Evolutionary conservation across 2,888 invertebrate genomes (phyloP).

Genomic region (Polyommatus iphigenia): DNA sequence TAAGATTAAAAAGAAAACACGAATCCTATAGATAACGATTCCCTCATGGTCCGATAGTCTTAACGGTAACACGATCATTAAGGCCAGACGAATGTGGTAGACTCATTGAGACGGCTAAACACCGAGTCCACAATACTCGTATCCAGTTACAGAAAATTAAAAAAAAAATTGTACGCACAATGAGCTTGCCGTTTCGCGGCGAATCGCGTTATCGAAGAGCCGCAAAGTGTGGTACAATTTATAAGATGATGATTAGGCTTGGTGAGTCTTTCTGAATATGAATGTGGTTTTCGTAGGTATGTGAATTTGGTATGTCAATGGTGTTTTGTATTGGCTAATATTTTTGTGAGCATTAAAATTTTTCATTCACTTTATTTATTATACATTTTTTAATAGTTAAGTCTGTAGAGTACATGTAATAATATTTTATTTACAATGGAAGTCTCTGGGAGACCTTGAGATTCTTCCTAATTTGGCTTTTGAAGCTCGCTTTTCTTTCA

Average conservation of each 20-base stretch:
- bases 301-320: no score
- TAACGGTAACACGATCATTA: conserved; percentile 25
- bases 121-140: conserved; percentile 44
- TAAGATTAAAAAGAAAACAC: not conserved
- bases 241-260: not conserved
- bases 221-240: conserved; percentile 40
- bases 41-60: not conserved
- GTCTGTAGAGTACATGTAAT: no score
- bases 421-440: no score
- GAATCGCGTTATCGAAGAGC: conserved; percentile 63
- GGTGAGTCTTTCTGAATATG: no score
- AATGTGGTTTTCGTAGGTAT: no score
- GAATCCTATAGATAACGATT: not conserved
- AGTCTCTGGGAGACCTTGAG: no score
- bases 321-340: no score
- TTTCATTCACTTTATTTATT: no score
- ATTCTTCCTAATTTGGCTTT: no score
- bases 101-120: conserved; percentile 40
- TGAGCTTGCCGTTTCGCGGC: conserved; percentile 63
- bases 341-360: no score
- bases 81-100: conserved; percentile 27
- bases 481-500: no score
- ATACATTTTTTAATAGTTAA: no score
- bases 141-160: conserved; percentile 51
- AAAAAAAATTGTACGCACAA: conserved; percentile 46